phyloP scores from a whole-genome alignment of 2,888 invertebrate genomes.

The Zaprionus bogoriensis region DNA sequence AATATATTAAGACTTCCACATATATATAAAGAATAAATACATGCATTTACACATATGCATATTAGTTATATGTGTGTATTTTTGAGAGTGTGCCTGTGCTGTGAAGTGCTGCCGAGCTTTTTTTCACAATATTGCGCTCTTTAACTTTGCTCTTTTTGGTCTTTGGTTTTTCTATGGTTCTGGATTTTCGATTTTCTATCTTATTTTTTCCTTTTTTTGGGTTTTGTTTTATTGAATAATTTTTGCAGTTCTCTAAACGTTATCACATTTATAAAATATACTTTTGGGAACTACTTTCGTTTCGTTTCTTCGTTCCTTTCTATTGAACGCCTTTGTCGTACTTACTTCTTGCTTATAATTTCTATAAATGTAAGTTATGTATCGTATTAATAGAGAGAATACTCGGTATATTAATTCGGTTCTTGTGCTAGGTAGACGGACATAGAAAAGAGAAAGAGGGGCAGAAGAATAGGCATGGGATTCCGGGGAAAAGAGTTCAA shows the following conservation, averaged over 20 bases:
- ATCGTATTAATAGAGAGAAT: no score
- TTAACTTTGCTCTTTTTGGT: no score
- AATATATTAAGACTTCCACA: background rate
- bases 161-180: slow-evolving; percentile 13
- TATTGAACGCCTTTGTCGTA: slow-evolving; percentile 12
- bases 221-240: slow-evolving; percentile 24
- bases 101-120: background rate
- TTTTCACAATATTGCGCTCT: background rate
- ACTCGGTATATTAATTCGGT: background rate
- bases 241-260: slow-evolving; percentile 44
- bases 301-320: background rate
- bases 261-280: slow-evolving; percentile 65
- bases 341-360: slow-evolving; percentile 31
- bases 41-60: background rate
- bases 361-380: slow-evolving; percentile 21
- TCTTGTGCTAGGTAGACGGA: background rate
- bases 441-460: background rate
- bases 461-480: background rate
- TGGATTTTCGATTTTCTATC: slow-evolving; percentile 19
- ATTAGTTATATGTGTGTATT: background rate
- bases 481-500: background rate
- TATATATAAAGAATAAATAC: background rate
- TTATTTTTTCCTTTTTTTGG: background rate
- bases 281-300: slow-evolving; percentile 10
- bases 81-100: background rate